phyloP scores from a whole-genome alignment of 2,797 vertebrate species.

The Triplophysa bombifrons region DNA sequence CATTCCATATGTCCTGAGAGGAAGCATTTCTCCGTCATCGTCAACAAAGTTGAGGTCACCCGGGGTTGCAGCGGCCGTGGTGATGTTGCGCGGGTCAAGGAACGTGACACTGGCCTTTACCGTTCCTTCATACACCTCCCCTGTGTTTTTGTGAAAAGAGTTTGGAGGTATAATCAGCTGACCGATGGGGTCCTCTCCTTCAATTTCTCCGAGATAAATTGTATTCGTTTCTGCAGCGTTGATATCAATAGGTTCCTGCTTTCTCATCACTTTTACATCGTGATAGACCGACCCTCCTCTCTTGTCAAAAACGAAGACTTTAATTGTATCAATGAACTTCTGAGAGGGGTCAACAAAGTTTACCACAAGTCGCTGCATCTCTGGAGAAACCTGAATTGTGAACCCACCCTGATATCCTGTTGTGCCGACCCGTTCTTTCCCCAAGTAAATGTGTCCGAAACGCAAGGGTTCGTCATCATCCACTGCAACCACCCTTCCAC shows the following conservation, averaged over 20 bases:
- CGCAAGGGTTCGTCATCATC: conserved; percentile 87
- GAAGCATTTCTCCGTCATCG: conserved; percentile 85
- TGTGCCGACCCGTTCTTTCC: conserved; percentile 84
- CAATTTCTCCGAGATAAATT: conserved; percentile 83
- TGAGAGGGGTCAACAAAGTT: conserved; percentile 88
- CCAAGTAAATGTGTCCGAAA: conserved; percentile 89
- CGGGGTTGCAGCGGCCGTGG: conserved; percentile 81
- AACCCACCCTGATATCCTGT: conserved; percentile 93
- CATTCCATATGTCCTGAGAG: conserved; percentile 95
- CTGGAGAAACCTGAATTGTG: conserved; percentile 84
- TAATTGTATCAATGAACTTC: conserved; percentile 85
- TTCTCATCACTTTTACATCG: conserved; percentile 89
- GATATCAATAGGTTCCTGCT: conserved; percentile 80
- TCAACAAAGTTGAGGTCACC: conserved; percentile 91
- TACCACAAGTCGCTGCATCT: conserved; percentile 84
- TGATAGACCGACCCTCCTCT: conserved; percentile 89
- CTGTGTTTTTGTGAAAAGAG: conserved; percentile 81
- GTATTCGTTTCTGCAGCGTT: conserved; percentile 77
- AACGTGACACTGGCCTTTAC: conserved; percentile 95
- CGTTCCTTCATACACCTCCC: conserved; percentile 83
- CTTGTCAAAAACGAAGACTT: conserved; percentile 89
- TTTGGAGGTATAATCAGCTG: conserved; percentile 88
- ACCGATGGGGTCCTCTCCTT: conserved; percentile 81
- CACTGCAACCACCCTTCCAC: conserved; percentile 83
- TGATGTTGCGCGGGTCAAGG: conserved; percentile 90